Evolutionary conservation across 2,888 invertebrate genomes (phyloP), one percentile per base, ranked within the genome.

Genomic region (Chrysodeixis includens): DNA sequence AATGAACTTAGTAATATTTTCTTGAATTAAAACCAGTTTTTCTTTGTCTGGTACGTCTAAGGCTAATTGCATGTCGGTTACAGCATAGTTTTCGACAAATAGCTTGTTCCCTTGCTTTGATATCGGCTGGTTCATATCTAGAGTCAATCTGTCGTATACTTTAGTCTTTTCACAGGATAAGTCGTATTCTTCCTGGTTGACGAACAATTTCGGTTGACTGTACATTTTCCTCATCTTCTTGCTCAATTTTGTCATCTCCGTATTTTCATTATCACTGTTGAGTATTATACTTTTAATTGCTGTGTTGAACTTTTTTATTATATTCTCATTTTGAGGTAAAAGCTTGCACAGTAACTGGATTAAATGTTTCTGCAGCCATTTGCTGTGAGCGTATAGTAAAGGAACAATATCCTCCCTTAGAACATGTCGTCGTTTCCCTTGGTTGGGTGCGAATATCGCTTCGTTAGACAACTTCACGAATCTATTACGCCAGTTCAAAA

Each of bases 331-430:
- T 8, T 69, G 63, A 5, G 86, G 78, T n/a, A 87, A 64, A 14
- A 85, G 58, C 49, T 83, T 85, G 44, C 87, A 88, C 26, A 94
- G 66, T 58, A 85, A 85, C 32, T 85, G 84, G 1, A 97, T 82
- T 26, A 96, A 89, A 88, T 96, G 95, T 85, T 98, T 98, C 18
- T 95, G 90, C 44, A 98, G 86, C 98, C 98, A 98, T 87, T 96
- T 97, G 80, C 96, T 97, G 84, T 98, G 97, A 12, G 97, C 93
- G 74, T 96, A 94, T 0, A 98, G 83, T 58, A 96, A 92, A n/a
- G 96, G 95, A 51, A 96, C 89, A 1, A 96, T 90, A 68, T 96
- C 96, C 57, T 96, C 92, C 69, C 93, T 91, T 51, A 95, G 76
- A 73, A 92, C 86, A 74, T 86, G 83, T 58, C 87, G 81, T 75